These are phyloP conservation scores for Drosophila novamexicana DNA, from an alignment of 1,140 invertebrate species.

Conservation along the genomic window DNA sequence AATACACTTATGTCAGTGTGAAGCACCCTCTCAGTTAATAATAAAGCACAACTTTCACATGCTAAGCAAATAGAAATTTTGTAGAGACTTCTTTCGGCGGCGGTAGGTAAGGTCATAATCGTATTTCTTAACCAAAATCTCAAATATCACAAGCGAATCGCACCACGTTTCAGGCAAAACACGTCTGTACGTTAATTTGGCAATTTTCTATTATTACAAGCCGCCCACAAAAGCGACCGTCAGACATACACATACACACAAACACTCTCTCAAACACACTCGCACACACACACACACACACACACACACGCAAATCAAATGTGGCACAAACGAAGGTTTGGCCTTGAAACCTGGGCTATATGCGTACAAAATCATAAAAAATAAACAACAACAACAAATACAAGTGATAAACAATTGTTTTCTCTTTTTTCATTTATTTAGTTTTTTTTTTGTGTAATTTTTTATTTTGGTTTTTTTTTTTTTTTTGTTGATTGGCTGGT, in stretches of 20 bases:
- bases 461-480: neutral
- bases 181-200: slow-evolving; percentile 45
- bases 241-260: neutral
- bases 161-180: neutral
- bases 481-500: slow-evolving; percentile 20
- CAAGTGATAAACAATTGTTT: slow-evolving; percentile 74
- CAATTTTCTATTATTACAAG: slow-evolving; percentile 65
- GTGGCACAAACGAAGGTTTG: slow-evolving; percentile 74
- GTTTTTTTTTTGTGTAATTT: neutral
- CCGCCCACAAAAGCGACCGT: slow-evolving; percentile 28
- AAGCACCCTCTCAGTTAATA: slow-evolving; percentile 27
- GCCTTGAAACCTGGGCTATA: slow-evolving; percentile 68
- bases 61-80: slow-evolving; percentile 46
- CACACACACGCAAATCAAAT: slow-evolving; percentile 30
- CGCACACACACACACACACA: slow-evolving; percentile 20
- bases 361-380: slow-evolving; percentile 38
- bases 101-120: neutral
- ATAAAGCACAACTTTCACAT: slow-evolving; percentile 42
- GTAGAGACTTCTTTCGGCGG: slow-evolving; percentile 9
- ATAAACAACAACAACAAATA: slow-evolving; percentile 42
- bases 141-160: slow-evolving; percentile 53
- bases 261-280: neutral
- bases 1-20: slow-evolving; percentile 6
- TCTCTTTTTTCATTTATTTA: slow-evolving; percentile 44
- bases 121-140: slow-evolving; percentile 19